Evolutionary conservation across 2,113 vertebrate species (phyloP).

Genomic region (Phalacrocorax pelagicus): DNA sequence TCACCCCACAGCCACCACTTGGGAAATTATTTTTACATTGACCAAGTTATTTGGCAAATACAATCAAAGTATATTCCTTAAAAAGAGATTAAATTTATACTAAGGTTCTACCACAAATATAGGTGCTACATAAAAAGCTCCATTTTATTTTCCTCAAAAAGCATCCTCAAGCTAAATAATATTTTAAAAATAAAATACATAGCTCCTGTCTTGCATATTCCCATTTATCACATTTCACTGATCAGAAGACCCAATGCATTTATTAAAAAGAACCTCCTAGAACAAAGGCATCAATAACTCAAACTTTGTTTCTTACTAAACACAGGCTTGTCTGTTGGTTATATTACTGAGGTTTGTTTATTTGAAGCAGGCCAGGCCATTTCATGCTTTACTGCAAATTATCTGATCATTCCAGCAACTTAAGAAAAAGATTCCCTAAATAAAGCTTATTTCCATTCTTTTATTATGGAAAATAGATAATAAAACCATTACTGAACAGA

Average conservation of each 20-base stretch:
- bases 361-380: neutral
- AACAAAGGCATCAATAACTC: neutral
- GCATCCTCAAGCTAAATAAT: neutral
- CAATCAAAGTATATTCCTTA: neutral
- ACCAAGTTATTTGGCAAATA: neutral
- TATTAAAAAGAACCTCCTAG: neutral
- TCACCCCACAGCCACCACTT: neutral
- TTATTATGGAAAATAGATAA: neutral
- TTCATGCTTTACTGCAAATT: conserved; percentile 15
- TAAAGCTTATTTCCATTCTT: conserved; percentile 16
- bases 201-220: neutral
- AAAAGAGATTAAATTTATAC: neutral
- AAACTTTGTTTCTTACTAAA: neutral
- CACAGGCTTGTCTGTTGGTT: neutral
- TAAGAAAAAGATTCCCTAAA: neutral
- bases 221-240: neutral
- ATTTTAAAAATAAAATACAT: neutral
- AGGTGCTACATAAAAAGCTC: neutral
- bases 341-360: neutral
- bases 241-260: neutral
- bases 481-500: neutral
- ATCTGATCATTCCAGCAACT: conserved; percentile 9
- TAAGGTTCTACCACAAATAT: neutral
- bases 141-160: neutral
- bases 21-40: neutral